Evolutionary conservation across 2,888 invertebrate species (phyloP).

Genomic region (Tanypteryx hageni): DNA sequence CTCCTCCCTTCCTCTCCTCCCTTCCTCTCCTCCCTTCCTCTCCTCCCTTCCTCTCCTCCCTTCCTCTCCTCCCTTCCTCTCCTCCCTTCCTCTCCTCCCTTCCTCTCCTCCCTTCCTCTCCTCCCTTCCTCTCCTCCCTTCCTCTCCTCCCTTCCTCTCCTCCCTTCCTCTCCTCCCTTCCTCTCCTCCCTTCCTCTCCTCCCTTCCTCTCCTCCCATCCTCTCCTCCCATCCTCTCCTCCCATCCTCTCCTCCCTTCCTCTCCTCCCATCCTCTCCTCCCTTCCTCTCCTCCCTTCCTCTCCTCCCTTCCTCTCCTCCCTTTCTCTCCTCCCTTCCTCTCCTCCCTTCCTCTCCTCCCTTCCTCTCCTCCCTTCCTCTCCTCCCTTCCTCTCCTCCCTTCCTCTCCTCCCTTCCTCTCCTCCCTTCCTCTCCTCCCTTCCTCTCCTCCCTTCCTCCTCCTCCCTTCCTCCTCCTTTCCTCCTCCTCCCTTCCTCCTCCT

Average conservation of each 20-base stretch:
- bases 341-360: too few species aligned
- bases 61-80: neutral
- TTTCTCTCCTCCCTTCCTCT: neutral
- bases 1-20: neutral
- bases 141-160: neutral
- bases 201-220: neutral
- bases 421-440: too few species aligned
- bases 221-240: neutral
- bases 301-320: neutral
- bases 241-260: neutral
- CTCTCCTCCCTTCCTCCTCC: neutral
- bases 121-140: neutral
- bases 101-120: neutral
- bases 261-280: too few species aligned
- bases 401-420: neutral
- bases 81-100: neutral
- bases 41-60: neutral
- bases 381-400: neutral
- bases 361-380: neutral
- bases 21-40: neutral
- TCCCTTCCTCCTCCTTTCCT: neutral
- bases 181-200: neutral
- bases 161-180: neutral
- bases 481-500: slow-evolving; percentile 17
- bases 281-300: neutral